These are phyloP conservation scores for Listronotus bonariensis DNA, from an alignment of 1,140 invertebrate species.

Conservation along the genomic window DNA sequence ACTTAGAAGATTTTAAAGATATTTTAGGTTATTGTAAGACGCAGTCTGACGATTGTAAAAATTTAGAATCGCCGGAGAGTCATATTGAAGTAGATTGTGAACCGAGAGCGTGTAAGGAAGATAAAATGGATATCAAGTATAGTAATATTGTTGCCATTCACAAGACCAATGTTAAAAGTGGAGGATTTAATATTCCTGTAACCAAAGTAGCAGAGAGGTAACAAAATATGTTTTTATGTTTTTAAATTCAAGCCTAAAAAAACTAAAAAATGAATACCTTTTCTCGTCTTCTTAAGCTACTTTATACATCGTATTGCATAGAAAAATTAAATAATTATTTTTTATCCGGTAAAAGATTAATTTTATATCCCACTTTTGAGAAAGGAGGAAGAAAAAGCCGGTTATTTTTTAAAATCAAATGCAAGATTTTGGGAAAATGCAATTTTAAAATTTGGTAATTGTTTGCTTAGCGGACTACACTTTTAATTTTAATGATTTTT, in stretches of 20 bases:
- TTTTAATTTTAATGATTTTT: too few relatives aligned
- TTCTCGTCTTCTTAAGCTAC: too few relatives aligned
- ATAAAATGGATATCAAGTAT: conserved; percentile 51
- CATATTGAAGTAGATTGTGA: conserved; percentile 53
- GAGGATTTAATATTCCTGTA: conserved; percentile 59
- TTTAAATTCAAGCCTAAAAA: background rate
- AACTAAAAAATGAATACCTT: background rate
- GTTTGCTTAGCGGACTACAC: too few relatives aligned
- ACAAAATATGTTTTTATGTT: background rate
- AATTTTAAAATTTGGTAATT: too few relatives aligned
- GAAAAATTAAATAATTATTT: too few relatives aligned
- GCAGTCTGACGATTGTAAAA: conserved; percentile 22
- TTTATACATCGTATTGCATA: too few relatives aligned
- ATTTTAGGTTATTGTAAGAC: conserved; percentile 1
- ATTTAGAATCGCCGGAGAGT: conserved; percentile 50
- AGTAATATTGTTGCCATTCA: conserved; percentile 55
- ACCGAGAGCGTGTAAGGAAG: conserved; percentile 43
- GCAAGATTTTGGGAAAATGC: too few relatives aligned
- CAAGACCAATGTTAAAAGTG: conserved; percentile 44
- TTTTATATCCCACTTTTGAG: too few relatives aligned
- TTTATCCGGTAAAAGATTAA: too few relatives aligned
- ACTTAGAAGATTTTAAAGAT: background rate
- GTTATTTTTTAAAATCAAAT: too few relatives aligned
- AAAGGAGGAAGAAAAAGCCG: too few relatives aligned
- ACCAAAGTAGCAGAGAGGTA: conserved; percentile 70